Base-by-base conservation (phyloP, 2,797 vertebrate genomes). In the Pantherophis vulpinus region DNA sequence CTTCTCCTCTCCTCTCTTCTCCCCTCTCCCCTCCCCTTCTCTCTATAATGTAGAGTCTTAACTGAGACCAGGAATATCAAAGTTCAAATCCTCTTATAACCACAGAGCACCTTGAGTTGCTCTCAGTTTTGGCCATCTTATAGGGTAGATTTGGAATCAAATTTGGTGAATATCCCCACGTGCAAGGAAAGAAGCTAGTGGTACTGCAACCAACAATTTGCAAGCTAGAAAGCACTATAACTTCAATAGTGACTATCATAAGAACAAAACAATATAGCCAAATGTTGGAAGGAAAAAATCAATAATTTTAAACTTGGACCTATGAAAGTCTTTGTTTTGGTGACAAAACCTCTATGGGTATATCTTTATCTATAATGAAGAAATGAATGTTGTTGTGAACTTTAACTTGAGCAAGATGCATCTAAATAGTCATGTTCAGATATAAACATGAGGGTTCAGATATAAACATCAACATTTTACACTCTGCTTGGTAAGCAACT, bases 11-110 rank as follows among this genome's bases (percentile, higher is more conserved):
- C 70, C 29, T n/a, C n/a, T 2, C 8, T 18, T 37, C 32, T 37
- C 32, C 6, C 13, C 16, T n/a, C 27, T 14, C n/a, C 11, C 12
- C n/a, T 2, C 3, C 32, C 2, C 3, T 5, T 1, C 27, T 1
- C 27, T 63, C 27, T 2, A 1, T 42, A 79, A 42, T 42, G 1
- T 42, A 83, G 4, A 47, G 37, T 79, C 18, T 42, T 79, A 79
- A 79, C 18, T 79, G 6, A 74, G 32, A 42, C 8, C 74, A 79
- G 32, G 37, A 42, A 79, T 42, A 79, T 11, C 8, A 42, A 79
- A 42, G 18, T 79, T 79, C 8, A 42, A 79, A 79, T 79, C 70
- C 18, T 42, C 3, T 79, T 18, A 63, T 63, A 27, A 29, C 27
- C 60, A 61, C 2, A 12, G 32, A 79, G 7, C 18, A 79, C 3